Evolutionary conservation across 2,113 vertebrate genomes (phyloP), one percentile per base, ranked within the genome.

Genomic region (Aythya baeri): DNA sequence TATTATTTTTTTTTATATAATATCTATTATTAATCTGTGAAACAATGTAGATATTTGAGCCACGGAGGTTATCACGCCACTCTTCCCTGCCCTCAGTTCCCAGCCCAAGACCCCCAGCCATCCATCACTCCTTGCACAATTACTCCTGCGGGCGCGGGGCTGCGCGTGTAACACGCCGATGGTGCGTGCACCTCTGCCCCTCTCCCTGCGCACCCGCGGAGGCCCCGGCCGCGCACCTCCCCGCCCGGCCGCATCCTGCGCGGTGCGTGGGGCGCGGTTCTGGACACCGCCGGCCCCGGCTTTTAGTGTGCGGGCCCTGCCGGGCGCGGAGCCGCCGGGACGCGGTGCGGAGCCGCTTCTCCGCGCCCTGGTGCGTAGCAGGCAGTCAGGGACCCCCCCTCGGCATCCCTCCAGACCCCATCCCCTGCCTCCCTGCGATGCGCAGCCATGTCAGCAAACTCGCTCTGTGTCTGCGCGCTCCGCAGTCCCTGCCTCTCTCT

Each of bases 11-110:
- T 34, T 78, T 44, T 49, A 21, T 44, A 49, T 23, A 96, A 87
- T 92, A 96, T 95, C 89, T 91, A 79, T 93, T 96, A 95, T 93
- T 96, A 97, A 95, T 93, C 90, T 77, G 86, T 0, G 5, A 93
- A 96, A 88, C 72, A 93, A 82, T 67, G 78, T 6, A 23, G 38
- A 49, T 68, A 21, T 95, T 94, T 93, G 83, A 78, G 75, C 66
- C n/a, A 27, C 52, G 26, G 26, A 54, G 52, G 13, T 26, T 26
- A 54, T 7, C 52, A 54, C 52, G 82, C 25, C 49, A 79, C 61
- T 49, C 67, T 78, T 63, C 23, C 23, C 17, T 43, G 21, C 20
- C 66, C 54, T 34, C 41, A 27, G 14, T 36, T 68, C 49, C 49
- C 52, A 26, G 25, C 34, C 11, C n/a, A 36, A 79, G 63, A 63